These are phyloP conservation scores for Heliconius hewitsoni DNA, from an alignment of 1,140 invertebrate genomes.

Conservation along the genomic window DNA sequence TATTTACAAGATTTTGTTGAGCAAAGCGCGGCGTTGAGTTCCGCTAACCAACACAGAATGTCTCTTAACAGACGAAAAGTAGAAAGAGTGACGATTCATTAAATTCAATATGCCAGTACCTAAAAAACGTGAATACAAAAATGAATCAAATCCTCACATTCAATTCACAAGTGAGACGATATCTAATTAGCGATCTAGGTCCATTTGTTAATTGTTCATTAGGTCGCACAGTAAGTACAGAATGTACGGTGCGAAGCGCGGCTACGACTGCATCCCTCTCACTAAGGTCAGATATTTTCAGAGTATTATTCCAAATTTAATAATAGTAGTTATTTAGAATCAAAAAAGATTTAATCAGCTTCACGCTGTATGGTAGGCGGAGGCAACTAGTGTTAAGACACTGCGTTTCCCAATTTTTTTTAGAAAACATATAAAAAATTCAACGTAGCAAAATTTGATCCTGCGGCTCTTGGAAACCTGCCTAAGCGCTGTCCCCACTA, in stretches of 20 bases:
- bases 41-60: not conserved
- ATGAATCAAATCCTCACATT: not conserved
- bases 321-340: not conserved
- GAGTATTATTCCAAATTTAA: not conserved
- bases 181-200: conserved; percentile 16
- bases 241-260: conserved; percentile 37
- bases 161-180: not conserved
- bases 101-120: not conserved
- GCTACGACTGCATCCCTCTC: conserved; percentile 58
- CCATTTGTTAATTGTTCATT: conserved; percentile 32
- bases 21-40: not conserved
- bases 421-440: no score
- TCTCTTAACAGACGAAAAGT: not conserved
- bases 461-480: no score
- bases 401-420: no score
- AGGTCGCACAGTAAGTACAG: conserved; percentile 16
- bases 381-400: no score
- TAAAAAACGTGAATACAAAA: not conserved
- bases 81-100: not conserved
- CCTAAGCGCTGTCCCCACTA: no score
- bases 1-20: not conserved
- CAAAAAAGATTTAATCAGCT: no score
- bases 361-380: no score
- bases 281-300: conserved; percentile 52
- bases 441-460: no score